A percentile compares a stretch with the other conserved stretches of the same genome.
Evolutionary conservation across 2,113 vertebrate species (phyloP).

Genomic region (Cinclus mexicanus): DNA sequence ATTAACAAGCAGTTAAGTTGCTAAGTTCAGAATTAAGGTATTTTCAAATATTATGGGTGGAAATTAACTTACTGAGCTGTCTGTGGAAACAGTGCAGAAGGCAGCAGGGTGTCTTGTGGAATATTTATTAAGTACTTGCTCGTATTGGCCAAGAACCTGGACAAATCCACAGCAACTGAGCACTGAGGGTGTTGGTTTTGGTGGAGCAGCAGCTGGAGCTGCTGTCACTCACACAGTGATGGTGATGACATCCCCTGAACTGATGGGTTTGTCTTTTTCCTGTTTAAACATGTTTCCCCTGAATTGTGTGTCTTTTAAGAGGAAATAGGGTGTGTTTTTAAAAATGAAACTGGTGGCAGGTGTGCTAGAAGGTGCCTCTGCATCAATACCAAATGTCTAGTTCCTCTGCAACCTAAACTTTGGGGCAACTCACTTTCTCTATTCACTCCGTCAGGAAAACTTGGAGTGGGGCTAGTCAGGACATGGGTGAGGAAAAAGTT

Average conservation of each 20-base stretch:
- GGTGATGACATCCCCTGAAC: neutral
- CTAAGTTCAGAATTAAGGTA: slow-evolving; percentile 24
- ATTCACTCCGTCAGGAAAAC: neutral
- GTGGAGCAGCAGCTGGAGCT: rapidly evolving
- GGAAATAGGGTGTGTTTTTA: neutral
- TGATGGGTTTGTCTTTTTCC: neutral
- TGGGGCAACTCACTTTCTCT: neutral
- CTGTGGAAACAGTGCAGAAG: neutral
- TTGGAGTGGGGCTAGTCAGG: neutral
- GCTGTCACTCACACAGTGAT: neutral
- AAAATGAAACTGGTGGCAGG: neutral
- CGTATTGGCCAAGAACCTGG: neutral
- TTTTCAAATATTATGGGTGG: slow-evolving; percentile 30
- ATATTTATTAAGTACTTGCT: neutral
- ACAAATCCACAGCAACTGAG: neutral
- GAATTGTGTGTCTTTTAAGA: neutral
- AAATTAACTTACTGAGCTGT: neutral
- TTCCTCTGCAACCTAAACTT: neutral
- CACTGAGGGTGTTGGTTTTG: neutral
- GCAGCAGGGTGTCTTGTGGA: neutral
- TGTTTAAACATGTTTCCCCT: neutral
- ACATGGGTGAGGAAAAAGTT: neutral
- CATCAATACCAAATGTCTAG: neutral
- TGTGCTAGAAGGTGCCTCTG: neutral
- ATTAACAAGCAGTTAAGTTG: neutral